Conservation (phyloP, 2,113 vertebrate species). For the Panthera uncia region DNA sequence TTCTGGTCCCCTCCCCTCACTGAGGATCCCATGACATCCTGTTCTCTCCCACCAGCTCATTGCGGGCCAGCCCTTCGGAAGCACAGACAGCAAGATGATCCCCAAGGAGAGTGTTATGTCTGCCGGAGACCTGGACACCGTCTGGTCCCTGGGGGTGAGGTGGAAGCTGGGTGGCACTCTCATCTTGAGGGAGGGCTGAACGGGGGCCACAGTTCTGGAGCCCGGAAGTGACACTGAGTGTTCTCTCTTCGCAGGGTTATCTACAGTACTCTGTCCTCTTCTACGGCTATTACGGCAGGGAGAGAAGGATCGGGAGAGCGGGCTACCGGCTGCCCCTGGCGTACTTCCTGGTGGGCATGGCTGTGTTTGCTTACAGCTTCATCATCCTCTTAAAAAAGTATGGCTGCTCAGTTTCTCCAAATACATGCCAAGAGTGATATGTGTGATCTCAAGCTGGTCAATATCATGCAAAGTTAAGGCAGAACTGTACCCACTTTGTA, state of each 20-base stretch:
- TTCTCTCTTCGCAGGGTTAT: slow-evolving; percentile 90
- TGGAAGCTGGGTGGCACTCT: background rate
- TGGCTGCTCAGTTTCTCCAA: background rate
- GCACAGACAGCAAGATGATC: slow-evolving; percentile 94
- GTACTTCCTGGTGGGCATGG: slow-evolving; percentile 98
- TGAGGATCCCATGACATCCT: background rate
- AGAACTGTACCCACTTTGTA: background rate
- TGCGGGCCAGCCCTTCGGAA: slow-evolving; percentile 94
- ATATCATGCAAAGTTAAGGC: background rate
- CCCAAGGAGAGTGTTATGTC: slow-evolving; percentile 89
- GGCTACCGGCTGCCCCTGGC: slow-evolving; percentile 96
- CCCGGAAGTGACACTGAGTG: background rate
- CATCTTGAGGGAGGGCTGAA: fast-evolving
- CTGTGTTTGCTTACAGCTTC: slow-evolving; percentile 98
- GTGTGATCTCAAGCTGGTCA: background rate
- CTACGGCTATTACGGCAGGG: slow-evolving; percentile 96
- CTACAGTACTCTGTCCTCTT: slow-evolving; percentile 98
- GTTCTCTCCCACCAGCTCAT: slow-evolving; percentile 88
- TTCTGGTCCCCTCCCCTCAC: background rate
- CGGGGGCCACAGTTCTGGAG: fast-evolving
- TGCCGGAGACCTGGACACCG: slow-evolving; percentile 97
- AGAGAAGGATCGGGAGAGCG: slow-evolving; percentile 93
- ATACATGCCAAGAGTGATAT: fast-evolving
- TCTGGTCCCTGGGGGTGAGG: slow-evolving; percentile 98
- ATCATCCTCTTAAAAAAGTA: slow-evolving; percentile 98